A percentile compares a stretch with the other conserved stretches of the same genome.
phyloP scores from a whole-genome alignment of 2,888 invertebrate species.

The Stenodema calcarata region DNA sequence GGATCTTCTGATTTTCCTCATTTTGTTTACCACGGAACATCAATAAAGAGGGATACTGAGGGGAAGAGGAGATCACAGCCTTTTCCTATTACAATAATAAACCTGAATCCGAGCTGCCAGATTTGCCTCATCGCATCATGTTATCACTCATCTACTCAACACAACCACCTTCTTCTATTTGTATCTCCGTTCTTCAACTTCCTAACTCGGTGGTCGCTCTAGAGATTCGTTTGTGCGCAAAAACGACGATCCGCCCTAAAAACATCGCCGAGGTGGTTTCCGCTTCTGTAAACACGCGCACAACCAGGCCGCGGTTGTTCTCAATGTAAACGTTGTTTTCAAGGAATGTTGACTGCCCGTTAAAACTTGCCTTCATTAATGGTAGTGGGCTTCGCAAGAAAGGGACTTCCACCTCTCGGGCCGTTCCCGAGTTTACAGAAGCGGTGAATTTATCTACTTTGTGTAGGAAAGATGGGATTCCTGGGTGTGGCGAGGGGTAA shows the following conservation, averaged over 20 bases:
- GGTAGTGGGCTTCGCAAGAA: not conserved
- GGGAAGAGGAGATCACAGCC: too few relatives aligned
- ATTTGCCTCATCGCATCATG: too few relatives aligned
- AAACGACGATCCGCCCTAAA: not conserved
- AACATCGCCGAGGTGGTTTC: not conserved
- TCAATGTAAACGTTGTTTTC: not conserved
- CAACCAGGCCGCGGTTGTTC: not conserved
- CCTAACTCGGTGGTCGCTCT: not conserved
- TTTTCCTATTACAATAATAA: too few relatives aligned
- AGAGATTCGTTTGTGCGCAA: not conserved
- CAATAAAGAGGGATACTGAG: too few relatives aligned
- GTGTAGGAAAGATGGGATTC: not conserved
- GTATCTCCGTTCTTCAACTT: too few relatives aligned
- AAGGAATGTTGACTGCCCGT: constrained; percentile 19
- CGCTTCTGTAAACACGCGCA: not conserved
- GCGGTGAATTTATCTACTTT: not conserved
- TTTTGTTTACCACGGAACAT: too few relatives aligned
- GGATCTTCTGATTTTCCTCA: too few relatives aligned
- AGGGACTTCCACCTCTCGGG: not conserved
- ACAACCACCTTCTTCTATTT: too few relatives aligned
- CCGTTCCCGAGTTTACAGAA: not conserved
- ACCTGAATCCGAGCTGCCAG: too few relatives aligned
- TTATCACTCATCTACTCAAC: too few relatives aligned
- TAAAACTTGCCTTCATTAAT: constrained; percentile 13
- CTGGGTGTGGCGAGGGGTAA: not conserved